Evolutionary conservation across 2,113 vertebrate species (phyloP), one percentile per base, ranked within the genome.

Genomic region (Gambusia holbrooki): DNA sequence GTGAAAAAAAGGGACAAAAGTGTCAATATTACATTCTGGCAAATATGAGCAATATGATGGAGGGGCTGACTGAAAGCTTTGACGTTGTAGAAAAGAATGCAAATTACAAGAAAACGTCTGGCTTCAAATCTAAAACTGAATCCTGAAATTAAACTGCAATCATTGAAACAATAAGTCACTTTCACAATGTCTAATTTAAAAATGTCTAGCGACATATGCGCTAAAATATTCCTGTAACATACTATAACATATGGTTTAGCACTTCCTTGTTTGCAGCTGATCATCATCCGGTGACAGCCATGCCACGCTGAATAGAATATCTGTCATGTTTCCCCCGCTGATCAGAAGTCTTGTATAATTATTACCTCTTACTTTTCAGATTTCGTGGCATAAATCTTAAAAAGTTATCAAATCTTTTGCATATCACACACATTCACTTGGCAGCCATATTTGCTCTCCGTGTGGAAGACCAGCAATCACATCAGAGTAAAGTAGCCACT

Each of bases 341-440:
- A 82, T 86, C 86, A 68, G 74, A 65, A 69, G 66, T 74, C 76
- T 76, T 87, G 82, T 69, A 75, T 75, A 81, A 81, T 77, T 45
- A 48, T 61, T 32, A 2, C 65, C 35, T 11, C 25, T 17, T 30
- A 64, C 62, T 84, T 66, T 71, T 79, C 81, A 40, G 67, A 66
- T 30, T 28, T 74, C 80, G 73, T 82, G 82, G 71, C 86, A 83
- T n/a, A 67, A 72, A 78, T 76, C 75, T 58, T 62, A 69, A 81
- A 88, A 87, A 87, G 88, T 88, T 82, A 82, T 89, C 84, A 72
- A 77, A 77, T 68, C 73, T 67, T 67, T 82, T 82, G 74, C 78
- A 86, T 86, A 82, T 84, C 76, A 83, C 87, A 76, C 74, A 66
- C 78, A 79, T 85, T 81, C 89, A 76, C 82, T 86, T 79, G 79